Conservation (phyloP, 2,888 invertebrate species). For the Pegoplata infirma region DNA sequence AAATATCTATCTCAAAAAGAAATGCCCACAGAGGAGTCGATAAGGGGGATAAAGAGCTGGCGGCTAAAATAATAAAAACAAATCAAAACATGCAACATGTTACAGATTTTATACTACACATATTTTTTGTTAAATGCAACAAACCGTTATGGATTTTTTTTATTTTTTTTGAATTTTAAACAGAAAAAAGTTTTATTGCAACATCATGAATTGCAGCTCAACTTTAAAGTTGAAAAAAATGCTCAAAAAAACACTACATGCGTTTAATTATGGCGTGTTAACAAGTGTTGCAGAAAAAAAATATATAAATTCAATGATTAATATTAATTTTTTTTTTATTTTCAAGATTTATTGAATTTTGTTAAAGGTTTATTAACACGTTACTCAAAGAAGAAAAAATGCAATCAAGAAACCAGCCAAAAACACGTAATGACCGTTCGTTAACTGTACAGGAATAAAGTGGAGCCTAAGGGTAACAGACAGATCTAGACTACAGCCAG, state of each 20-base stretch:
- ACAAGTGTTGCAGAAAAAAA: background rate
- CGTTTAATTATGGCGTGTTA: background rate
- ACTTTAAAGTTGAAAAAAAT: background rate
- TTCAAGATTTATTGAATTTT: constrained; percentile 31
- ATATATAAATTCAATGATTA: background rate
- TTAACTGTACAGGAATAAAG: background rate
- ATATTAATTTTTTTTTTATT: constrained; percentile 18
- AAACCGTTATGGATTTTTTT: constrained; percentile 47
- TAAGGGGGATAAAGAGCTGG: background rate
- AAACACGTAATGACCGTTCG: background rate
- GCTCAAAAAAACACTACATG: background rate
- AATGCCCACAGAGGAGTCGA: too few species aligned
- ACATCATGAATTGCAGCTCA: background rate
- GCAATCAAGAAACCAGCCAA: constrained; percentile 32
- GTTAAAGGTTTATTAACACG: constrained; percentile 33
- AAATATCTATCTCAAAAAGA: background rate
- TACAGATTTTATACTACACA: background rate
- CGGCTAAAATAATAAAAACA: background rate
- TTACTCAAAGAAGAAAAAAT: too few species aligned
- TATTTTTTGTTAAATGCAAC: constrained; percentile 30
- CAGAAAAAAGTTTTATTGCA: constrained; percentile 9
- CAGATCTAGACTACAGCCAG: too few species aligned
- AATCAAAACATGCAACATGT: background rate
- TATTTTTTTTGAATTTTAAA: constrained; percentile 22
- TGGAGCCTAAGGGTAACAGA: background rate